These are phyloP conservation scores for Apteryx owenii DNA, from an alignment of 2,113 vertebrate genomes.

Conservation along the genomic window DNA sequence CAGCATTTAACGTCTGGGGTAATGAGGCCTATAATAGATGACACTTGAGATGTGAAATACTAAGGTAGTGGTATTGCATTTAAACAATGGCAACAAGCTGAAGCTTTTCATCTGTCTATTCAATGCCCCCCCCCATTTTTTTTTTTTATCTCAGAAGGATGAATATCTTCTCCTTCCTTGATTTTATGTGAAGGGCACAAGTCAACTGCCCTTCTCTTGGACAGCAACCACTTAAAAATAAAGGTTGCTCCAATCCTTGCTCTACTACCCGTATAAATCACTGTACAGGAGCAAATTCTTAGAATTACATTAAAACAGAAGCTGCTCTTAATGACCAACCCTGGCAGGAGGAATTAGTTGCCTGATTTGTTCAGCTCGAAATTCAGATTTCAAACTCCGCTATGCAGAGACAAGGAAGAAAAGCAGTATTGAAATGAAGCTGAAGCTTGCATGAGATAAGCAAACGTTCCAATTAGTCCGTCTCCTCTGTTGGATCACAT, in stretches of 20 bases:
- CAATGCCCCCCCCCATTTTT: neutral
- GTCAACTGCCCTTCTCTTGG: neutral
- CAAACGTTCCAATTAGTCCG: constrained; percentile 27
- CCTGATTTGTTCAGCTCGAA: constrained; percentile 26
- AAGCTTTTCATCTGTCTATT: constrained; percentile 29
- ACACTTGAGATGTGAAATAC: constrained; percentile 72
- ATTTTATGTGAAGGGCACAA: neutral
- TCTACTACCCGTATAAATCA: neutral
- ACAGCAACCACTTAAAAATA: neutral
- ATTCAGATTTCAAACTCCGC: constrained; percentile 43
- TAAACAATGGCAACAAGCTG: constrained; percentile 73
- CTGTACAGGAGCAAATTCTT: neutral
- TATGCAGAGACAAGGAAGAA: neutral
- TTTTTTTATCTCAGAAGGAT: neutral
- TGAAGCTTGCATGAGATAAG: neutral
- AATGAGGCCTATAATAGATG: constrained; percentile 76
- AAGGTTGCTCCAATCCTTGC: neutral
- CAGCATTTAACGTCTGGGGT: constrained; percentile 67
- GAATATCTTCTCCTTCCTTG: neutral
- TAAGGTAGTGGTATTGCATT: constrained; percentile 65
- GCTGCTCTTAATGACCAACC: constrained; percentile 17
- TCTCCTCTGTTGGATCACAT: constrained; percentile 51
- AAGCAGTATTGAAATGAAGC: constrained; percentile 36
- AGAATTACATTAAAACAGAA: neutral
- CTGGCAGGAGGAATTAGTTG: constrained; percentile 25